Percentiles rank a stretch among this genome's conserved stretches.
These are phyloP conservation scores for Chrysogorgia sp. DNA, from an alignment of 92 coral and sea anemone species.

Conservation along the genomic window DNA sequence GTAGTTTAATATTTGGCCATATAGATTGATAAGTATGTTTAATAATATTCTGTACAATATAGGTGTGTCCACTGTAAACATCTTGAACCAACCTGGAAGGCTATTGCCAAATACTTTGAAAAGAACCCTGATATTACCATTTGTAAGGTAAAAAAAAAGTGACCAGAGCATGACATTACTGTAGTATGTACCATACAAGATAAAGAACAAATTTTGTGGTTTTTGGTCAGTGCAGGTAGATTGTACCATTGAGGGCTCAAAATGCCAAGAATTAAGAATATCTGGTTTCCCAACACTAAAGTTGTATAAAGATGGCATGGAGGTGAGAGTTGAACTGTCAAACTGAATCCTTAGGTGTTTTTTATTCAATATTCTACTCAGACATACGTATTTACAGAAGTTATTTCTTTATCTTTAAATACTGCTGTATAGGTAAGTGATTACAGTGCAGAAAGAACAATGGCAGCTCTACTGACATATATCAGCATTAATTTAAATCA, in stretches of 20 bases:
- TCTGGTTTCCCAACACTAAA: constrained; percentile 82
- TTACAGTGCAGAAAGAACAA: background rate
- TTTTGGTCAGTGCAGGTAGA: constrained; percentile 67
- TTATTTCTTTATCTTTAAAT: background rate
- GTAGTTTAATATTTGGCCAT: no score
- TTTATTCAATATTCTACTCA: background rate
- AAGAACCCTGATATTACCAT: constrained; percentile 77
- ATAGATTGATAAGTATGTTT: background rate
- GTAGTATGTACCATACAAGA: no score
- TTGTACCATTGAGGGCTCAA: constrained; percentile 74
- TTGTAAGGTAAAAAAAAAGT: constrained; percentile 83
- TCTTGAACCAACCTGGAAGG: constrained; percentile 92
- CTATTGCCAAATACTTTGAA: constrained; percentile 72
- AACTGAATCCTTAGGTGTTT: no score
- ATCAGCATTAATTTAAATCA: background rate
- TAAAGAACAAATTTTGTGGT: no score
- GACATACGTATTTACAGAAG: no score
- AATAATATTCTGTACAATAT: background rate
- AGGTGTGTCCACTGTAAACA: constrained; percentile 96
- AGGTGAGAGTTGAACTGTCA: constrained; percentile 57
- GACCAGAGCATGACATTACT: no score
- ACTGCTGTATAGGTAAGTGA: background rate
- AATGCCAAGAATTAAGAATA: constrained; percentile 73
- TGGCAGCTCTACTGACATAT: background rate
- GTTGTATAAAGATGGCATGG: constrained; percentile 85